Evolutionary conservation across 2,797 vertebrate species (phyloP).

Genomic region (Hyperoplus lanceolatus): DNA sequence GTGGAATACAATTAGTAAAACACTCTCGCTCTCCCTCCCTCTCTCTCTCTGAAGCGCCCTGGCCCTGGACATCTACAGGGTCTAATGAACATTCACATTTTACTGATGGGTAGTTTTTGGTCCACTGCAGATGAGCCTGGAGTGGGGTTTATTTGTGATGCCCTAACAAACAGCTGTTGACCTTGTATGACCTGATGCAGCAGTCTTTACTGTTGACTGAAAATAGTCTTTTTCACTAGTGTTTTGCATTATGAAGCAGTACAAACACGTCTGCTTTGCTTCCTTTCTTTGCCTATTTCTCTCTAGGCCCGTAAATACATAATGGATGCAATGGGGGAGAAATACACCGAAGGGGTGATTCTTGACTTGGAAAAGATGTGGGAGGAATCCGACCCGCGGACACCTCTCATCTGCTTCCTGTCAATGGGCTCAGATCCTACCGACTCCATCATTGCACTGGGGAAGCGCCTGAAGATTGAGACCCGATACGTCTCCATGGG

Average conservation of each 20-base stretch:
- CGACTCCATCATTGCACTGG: conserved; percentile 93
- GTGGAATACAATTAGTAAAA: conserved; percentile 23
- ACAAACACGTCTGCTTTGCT: conserved; percentile 21
- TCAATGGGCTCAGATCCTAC: conserved; percentile 98
- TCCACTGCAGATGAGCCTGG: conserved; percentile 36
- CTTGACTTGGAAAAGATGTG: conserved; percentile 95
- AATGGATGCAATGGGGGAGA: conserved; percentile 91
- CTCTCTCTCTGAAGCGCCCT: conserved; percentile 16
- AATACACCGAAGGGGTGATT: conserved; percentile 90
- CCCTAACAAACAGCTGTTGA: conserved; percentile 36
- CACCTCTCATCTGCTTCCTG: conserved; percentile 95
- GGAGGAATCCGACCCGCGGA: conserved; percentile 93
- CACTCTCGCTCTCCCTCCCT: neutral
- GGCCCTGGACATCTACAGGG: conserved; percentile 29
- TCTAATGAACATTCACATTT: conserved; percentile 44
- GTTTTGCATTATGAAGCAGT: conserved; percentile 22
- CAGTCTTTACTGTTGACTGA: conserved; percentile 37
- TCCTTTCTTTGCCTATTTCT: conserved; percentile 17
- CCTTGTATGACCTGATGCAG: conserved; percentile 18
- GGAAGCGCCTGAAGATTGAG: conserved; percentile 92
- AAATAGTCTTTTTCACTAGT: conserved; percentile 32
- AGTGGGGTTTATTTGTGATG: conserved; percentile 48
- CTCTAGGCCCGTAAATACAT: conserved; percentile 95
- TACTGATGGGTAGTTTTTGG: conserved; percentile 45
- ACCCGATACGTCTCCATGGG: conserved; percentile 95